Evolutionary conservation across 2,113 vertebrate species (phyloP).

Genomic region (Caretta caretta): DNA sequence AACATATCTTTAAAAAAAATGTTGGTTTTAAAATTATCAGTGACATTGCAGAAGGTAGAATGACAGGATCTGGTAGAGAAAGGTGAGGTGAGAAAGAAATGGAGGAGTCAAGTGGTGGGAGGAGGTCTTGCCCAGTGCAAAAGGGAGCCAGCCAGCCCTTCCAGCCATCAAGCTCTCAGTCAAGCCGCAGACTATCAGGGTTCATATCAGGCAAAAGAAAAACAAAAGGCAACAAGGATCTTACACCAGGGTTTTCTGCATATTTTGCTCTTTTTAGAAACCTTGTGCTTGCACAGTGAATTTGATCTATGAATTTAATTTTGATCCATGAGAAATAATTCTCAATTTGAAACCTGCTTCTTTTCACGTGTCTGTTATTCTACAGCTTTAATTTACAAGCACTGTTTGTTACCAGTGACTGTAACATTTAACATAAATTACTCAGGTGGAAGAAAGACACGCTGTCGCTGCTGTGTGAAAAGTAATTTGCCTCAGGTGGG

Average conservation of each 20-base stretch:
- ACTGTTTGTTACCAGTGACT: constrained; percentile 30
- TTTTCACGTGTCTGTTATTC: constrained; percentile 45
- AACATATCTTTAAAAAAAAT: not conserved
- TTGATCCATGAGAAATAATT: constrained; percentile 24
- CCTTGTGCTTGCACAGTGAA: not conserved
- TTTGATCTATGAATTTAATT: constrained; percentile 47
- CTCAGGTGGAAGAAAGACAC: constrained; percentile 45
- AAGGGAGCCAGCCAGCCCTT: not conserved
- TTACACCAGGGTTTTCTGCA: not conserved
- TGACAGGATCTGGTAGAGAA: not conserved
- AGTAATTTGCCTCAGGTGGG: constrained; percentile 49
- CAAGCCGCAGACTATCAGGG: not conserved
- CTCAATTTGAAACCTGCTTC: constrained; percentile 14
- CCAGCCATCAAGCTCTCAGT: not conserved
- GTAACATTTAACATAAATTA: constrained; percentile 51
- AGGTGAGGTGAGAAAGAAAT: not conserved
- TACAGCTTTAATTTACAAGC: constrained; percentile 35
- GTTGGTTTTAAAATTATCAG: not conserved
- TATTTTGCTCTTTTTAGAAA: not conserved
- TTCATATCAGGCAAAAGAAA: not conserved
- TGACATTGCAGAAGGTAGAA: not conserved
- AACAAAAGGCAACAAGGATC: not conserved
- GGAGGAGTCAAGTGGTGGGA: not conserved
- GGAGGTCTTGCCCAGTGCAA: not conserved
- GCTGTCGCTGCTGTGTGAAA: constrained; percentile 28